Conservation (phyloP, 2,797 vertebrate genomes). For the Nannoperca australis region DNA sequence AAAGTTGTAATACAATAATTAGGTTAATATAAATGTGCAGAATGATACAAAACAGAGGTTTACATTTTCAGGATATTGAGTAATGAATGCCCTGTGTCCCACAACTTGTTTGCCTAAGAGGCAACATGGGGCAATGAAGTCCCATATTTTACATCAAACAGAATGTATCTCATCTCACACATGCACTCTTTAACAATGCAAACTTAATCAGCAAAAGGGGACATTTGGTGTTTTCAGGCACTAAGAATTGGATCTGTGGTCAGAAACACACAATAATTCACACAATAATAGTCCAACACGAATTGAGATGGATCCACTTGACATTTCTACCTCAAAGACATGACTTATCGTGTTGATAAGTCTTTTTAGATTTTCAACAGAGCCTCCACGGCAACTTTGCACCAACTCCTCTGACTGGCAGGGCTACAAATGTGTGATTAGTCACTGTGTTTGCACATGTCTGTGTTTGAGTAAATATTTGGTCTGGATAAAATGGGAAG, state of each 20-base stretch:
- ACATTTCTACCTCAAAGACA: not conserved
- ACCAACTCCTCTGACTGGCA: conserved; percentile 18
- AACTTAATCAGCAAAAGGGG: too few species aligned
- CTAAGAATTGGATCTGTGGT: not conserved
- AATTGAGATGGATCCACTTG: conserved; percentile 1
- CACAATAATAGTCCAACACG: not conserved
- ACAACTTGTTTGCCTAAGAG: not conserved
- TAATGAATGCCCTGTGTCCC: not conserved
- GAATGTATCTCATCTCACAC: too few species aligned
- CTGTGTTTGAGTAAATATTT: conserved; percentile 60
- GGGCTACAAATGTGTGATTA: conserved; percentile 28
- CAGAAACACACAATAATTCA: not conserved
- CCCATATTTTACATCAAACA: not conserved
- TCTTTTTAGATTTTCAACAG: not conserved
- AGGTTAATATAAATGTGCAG: not conserved
- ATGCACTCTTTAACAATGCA: too few species aligned
- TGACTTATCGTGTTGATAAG: not conserved
- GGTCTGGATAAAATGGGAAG: conserved; percentile 27
- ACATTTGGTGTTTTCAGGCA: too few species aligned
- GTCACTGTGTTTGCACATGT: conserved; percentile 36
- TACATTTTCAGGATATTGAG: not conserved
- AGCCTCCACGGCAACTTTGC: not conserved
- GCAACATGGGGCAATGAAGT: not conserved
- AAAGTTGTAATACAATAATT: not conserved
- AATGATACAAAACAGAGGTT: not conserved